Conservation (phyloP, 2,113 vertebrate species). For the Seriola rivoliana region DNA sequence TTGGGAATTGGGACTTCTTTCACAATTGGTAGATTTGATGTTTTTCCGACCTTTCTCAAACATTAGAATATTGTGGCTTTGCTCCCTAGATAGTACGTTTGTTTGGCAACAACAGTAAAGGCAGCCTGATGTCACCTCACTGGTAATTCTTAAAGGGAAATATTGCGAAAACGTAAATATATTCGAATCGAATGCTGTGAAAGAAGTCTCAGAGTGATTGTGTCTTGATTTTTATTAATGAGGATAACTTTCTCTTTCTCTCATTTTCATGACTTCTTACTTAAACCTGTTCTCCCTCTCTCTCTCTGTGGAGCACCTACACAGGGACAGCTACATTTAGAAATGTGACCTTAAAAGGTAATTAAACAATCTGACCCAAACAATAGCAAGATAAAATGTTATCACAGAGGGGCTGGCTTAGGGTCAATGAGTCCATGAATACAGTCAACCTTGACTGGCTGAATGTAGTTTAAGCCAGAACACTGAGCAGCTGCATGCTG, state of each 20-base stretch:
- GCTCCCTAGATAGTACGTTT: too few species aligned
- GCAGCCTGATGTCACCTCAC: too few species aligned
- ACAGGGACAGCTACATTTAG: background rate
- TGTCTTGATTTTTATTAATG: background rate
- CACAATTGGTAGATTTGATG: too few species aligned
- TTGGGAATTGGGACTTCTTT: too few species aligned
- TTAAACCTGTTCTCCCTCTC: background rate
- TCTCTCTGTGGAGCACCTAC: background rate
- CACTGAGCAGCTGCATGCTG: background rate
- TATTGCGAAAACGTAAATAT: too few species aligned
- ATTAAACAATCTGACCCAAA: background rate
- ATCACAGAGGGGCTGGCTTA: background rate
- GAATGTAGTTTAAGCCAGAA: conserved; percentile 2
- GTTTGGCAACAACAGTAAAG: background rate
- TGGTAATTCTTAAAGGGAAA: too few species aligned
- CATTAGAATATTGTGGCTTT: background rate
- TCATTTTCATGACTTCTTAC: background rate
- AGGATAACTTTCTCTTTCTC: background rate
- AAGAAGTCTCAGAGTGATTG: too few species aligned
- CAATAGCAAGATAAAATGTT: background rate
- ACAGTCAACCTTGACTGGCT: background rate
- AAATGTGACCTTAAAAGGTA: background rate
- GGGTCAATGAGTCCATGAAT: background rate
- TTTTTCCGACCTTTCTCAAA: background rate
- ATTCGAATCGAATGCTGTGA: too few species aligned